Percentiles rank a stretch among this genome's conserved stretches.
These are phyloP conservation scores for Ornithorhynchus anatinus DNA, from an alignment of 2,113 vertebrate genomes.

Conservation along the genomic window DNA sequence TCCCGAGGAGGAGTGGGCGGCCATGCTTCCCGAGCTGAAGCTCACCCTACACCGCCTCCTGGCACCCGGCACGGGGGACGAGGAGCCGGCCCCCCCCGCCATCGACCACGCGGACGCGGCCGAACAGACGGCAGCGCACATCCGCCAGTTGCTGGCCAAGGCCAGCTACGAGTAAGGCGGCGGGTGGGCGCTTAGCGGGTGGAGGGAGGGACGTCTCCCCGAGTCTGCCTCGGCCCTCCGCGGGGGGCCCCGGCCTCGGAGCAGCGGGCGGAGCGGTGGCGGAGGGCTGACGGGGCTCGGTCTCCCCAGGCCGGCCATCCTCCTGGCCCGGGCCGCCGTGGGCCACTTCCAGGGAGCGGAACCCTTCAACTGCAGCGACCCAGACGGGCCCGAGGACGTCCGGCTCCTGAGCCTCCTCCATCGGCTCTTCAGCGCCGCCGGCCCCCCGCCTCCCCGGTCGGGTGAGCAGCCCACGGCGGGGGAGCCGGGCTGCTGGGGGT, in stretches of 20 bases:
- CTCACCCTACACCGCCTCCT: conserved; percentile 73
- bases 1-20: conserved; percentile 90
- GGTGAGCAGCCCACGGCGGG: not conserved
- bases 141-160: conserved; percentile 77
- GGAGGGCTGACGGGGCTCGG: no score
- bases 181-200: no score
- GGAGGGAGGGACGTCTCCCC: no score
- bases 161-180: conserved; percentile 88
- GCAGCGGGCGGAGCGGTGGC: not conserved
- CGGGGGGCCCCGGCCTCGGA: no score
- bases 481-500: not conserved
- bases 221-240: no score
- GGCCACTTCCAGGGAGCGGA: conserved; percentile 70
- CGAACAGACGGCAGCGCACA: conserved; percentile 70
- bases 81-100: conserved; percentile 36
- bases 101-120: conserved; percentile 61
- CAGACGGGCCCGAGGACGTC: conserved; percentile 37
- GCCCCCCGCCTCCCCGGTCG: not conserved
- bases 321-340: conserved; percentile 73
- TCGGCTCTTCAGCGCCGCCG: conserved; percentile 85
- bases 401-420: conserved; percentile 76
- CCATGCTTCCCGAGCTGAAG: conserved; percentile 90
- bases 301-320: conserved; percentile 79
- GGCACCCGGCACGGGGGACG: conserved; percentile 53
- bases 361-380: conserved; percentile 65